Conservation (phyloP, 2,113 vertebrate genomes). For the Ardeotis arabs region DNA sequence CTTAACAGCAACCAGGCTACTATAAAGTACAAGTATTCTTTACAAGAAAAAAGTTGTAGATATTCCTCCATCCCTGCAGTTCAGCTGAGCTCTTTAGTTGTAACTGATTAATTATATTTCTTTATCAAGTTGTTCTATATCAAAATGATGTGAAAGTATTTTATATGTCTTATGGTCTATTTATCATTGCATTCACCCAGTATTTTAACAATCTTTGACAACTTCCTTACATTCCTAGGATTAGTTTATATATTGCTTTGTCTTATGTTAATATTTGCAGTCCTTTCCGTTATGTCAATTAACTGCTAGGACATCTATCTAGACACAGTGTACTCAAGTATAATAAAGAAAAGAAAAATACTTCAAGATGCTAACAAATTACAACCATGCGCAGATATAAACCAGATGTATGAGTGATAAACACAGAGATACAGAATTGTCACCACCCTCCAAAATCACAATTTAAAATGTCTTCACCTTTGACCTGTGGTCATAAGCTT, state of each 20-base stretch:
- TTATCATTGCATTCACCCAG: not conserved
- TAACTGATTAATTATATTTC: not conserved
- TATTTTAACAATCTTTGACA: slow-evolving; percentile 38
- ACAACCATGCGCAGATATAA: slow-evolving; percentile 45
- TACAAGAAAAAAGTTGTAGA: not conserved
- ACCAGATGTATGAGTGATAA: slow-evolving; percentile 67
- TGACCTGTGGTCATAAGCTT: slow-evolving; percentile 13
- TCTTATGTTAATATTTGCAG: slow-evolving; percentile 61
- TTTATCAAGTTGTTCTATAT: not conserved
- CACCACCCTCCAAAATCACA: slow-evolving; percentile 61
- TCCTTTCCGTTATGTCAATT: slow-evolving; percentile 47
- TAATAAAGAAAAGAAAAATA: slow-evolving; percentile 65
- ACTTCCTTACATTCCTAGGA: slow-evolving; percentile 8
- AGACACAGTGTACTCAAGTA: slow-evolving; percentile 21
- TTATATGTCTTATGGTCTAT: not conserved
- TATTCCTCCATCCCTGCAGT: not conserved
- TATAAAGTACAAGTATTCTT: not conserved
- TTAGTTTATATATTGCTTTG: slow-evolving; percentile 47
- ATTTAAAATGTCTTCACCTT: slow-evolving; percentile 48
- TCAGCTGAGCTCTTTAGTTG: not conserved
- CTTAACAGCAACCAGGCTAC: not conserved
- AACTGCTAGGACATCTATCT: slow-evolving; percentile 35
- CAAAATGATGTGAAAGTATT: not conserved
- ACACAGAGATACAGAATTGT: slow-evolving; percentile 60
- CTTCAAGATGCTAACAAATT: slow-evolving; percentile 67